phyloP scores from a whole-genome alignment of 2,797 vertebrate genomes.

The Novumbra hubbsi region DNA sequence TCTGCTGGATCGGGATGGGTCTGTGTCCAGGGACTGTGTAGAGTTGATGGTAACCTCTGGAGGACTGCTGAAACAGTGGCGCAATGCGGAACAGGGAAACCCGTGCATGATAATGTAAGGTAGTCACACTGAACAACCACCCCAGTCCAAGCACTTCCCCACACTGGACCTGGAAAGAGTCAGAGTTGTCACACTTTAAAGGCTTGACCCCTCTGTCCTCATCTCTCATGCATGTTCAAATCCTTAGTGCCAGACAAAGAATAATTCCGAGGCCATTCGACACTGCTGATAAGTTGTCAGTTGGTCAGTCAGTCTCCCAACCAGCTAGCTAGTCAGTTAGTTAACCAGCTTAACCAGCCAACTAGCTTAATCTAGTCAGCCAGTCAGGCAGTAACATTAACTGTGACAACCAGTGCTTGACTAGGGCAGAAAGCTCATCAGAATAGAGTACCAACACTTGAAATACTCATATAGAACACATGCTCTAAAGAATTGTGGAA shows the following conservation, averaged over 20 bases:
- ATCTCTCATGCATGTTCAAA: not conserved
- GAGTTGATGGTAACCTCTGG: constrained; percentile 67
- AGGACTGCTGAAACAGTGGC: constrained; percentile 72
- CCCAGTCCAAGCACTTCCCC: not conserved
- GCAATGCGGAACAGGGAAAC: constrained; percentile 75
- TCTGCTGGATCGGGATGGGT: constrained; percentile 35
- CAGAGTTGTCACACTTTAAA: not conserved
- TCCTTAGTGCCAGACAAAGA: too few relatives aligned
- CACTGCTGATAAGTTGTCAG: not conserved
- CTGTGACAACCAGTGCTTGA: not conserved
- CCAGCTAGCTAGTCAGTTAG: not conserved
- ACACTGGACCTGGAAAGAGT: not conserved
- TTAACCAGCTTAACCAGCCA: too few relatives aligned
- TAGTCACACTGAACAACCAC: not conserved
- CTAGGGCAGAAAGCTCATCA: too few relatives aligned
- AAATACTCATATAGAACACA: too few relatives aligned
- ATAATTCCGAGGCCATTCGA: not conserved
- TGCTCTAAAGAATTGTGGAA: too few relatives aligned
- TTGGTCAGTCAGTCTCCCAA: not conserved
- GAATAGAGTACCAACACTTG: too few relatives aligned
- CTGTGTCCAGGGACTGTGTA: constrained; percentile 39
- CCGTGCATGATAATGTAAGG: constrained; percentile 66
- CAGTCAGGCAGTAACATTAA: not conserved
- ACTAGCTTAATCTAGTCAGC: not conserved
- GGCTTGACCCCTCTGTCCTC: not conserved